Percentiles rank a stretch among this genome's conserved stretches.
These are phyloP conservation scores for Apoda limacodes DNA, from an alignment of 2,888 invertebrate genomes.

Conservation along the genomic window DNA sequence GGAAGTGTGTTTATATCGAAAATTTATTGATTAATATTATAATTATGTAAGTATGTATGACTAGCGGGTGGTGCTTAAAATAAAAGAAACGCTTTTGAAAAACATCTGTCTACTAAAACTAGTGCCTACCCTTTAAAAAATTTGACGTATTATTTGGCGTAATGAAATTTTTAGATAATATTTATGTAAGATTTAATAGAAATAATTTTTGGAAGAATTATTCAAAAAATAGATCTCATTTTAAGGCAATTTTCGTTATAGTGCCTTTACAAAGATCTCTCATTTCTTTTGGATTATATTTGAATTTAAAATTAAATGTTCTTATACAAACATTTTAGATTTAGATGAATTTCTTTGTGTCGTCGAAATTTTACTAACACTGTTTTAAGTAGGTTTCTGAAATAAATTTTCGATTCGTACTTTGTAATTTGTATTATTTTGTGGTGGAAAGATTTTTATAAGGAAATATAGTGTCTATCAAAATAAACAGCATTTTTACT, in stretches of 20 bases:
- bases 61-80: constrained; percentile 64
- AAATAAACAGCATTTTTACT: too few relatives aligned
- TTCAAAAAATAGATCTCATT: constrained; percentile 64
- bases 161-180: constrained; percentile 34
- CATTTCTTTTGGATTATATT: constrained; percentile 49
- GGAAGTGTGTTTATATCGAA: constrained; percentile 34
- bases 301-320: too few relatives aligned
- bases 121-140: constrained; percentile 44
- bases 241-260: constrained; percentile 34
- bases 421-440: too few relatives aligned
- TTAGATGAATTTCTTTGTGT: too few relatives aligned
- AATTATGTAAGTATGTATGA: too few relatives aligned
- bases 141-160: constrained; percentile 55
- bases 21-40: constrained; percentile 27
- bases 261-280: constrained; percentile 56
- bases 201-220: constrained; percentile 39
- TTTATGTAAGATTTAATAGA: constrained; percentile 39
- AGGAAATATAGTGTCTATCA: too few relatives aligned
- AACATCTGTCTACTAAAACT: constrained; percentile 25
- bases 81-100: constrained; percentile 23
- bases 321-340: too few relatives aligned
- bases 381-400: too few relatives aligned
- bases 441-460: too few relatives aligned
- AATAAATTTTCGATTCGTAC: too few relatives aligned
- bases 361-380: too few relatives aligned